Base-by-base conservation (phyloP, 2,888 invertebrate species). In the Eubasilissa splendida region DNA sequence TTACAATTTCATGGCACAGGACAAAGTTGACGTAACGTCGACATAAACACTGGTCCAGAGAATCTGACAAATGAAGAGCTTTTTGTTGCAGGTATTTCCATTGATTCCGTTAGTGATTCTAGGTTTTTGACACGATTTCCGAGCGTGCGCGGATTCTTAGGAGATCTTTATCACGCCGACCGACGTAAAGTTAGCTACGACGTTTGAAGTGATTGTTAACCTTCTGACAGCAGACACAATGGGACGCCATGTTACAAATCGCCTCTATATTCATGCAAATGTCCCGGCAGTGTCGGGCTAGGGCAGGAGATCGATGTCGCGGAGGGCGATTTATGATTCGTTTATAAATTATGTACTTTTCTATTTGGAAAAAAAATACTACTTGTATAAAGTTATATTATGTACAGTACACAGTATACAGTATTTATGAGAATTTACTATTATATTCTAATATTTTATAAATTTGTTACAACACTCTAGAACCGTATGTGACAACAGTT, bases 81-180 rank as follows among this genome's bases (percentile, higher is more conserved):
- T 68, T 52, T 52, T 14, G n/a, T 31, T 63, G 14, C 14, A 68
- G 9, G 54, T 71, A 60, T 74, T 79, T 14, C 66, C 66, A 66
- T 79, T 65, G 79, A 79, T 74, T 79, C 65, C 79, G 66, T 66
- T 66, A 74, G 73, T 63, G 73, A 65, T 65, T 65, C 79, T 11
- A 31, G 33, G 74, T 65, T 65, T 79, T 79, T 79, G 79, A 79
- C 79, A 79, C 79, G 79, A 79, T 79, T 74, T 56, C 74, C 52
- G 66, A 74, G 65, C 79, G 79, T 79, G 79, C 74, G 54, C 65
- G 54, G 79, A 79, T 73, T 79, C 79, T 74, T 71, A 60, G 42
- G 52, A 60, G 78, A 78, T 78, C 71, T 71, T 60, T 78, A 78
- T 78, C 78, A 33, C 31, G 11, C 70, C 14, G 70, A 53, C 70